Conservation (phyloP, 1,140 invertebrate genomes). For the Amyelois transitella region DNA sequence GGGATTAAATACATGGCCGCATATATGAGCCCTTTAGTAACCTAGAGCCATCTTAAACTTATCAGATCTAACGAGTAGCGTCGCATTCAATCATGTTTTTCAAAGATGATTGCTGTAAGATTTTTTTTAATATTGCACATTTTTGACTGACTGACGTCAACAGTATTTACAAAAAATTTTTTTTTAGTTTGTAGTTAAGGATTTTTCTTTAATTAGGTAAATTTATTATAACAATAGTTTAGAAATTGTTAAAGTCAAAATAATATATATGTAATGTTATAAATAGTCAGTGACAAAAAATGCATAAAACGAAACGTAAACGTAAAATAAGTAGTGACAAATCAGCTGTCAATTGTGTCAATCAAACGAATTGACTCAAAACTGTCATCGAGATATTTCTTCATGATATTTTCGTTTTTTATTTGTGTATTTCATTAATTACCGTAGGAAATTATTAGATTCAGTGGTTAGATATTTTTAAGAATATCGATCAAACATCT, state of each 20-base stretch:
- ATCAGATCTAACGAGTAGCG: no score
- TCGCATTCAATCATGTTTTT: no score
- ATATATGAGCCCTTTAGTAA: no score
- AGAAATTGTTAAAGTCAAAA: neutral
- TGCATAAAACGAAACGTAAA: constrained; percentile 41
- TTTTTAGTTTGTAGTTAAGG: no score
- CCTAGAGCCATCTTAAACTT: no score
- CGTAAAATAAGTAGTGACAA: constrained; percentile 39
- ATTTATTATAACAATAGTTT: no score
- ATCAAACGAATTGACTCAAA: constrained; percentile 20
- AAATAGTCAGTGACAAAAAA: neutral
- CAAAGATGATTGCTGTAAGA: no score
- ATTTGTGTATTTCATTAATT: constrained; percentile 57
- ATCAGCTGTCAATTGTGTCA: constrained; percentile 47
- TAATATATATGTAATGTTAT: neutral
- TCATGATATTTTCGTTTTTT: constrained; percentile 67
- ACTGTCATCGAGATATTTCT: constrained; percentile 52
- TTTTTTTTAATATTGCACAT: no score
- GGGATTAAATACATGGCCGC: no score
- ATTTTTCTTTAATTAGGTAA: no score
- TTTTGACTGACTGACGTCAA: no score
- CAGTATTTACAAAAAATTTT: no score
- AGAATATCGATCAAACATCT: constrained; percentile 26
- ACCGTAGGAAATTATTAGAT: constrained; percentile 38
- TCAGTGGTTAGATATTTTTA: constrained; percentile 50